These are phyloP conservation scores for Pontoporia blainvillei DNA, from an alignment of 2,113 vertebrate genomes.

Conservation along the genomic window DNA sequence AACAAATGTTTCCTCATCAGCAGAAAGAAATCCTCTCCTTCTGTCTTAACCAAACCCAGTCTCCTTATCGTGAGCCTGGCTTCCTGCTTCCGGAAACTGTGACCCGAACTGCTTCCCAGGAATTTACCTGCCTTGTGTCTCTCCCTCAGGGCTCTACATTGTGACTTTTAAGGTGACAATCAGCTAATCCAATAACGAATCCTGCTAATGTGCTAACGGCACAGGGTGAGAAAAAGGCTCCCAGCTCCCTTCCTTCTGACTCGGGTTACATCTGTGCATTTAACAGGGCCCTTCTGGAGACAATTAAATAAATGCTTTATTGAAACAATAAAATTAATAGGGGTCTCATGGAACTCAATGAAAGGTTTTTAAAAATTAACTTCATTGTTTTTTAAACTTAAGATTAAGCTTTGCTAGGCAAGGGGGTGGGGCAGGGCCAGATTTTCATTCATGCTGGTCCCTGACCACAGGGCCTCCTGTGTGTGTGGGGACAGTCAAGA, in stretches of 20 bases:
- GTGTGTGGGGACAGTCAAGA: neutral
- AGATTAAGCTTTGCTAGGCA: slow-evolving; percentile 53
- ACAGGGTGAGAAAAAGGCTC: slow-evolving; percentile 44
- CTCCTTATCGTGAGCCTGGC: neutral
- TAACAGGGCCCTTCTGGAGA: slow-evolving; percentile 73
- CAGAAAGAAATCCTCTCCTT: neutral
- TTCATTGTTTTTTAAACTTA: slow-evolving; percentile 72
- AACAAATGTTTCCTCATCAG: neutral
- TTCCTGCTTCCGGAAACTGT: neutral
- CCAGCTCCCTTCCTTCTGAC: slow-evolving; percentile 33
- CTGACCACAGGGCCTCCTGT: neutral
- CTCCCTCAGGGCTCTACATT: neutral
- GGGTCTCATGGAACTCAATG: slow-evolving; percentile 70
- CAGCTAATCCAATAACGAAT: slow-evolving; percentile 67
- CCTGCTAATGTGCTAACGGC: slow-evolving; percentile 59
- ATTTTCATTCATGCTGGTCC: slow-evolving; percentile 26
- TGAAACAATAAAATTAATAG: slow-evolving; percentile 77
- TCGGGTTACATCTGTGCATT: slow-evolving; percentile 74
- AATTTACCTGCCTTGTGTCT: neutral
- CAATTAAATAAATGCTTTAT: slow-evolving; percentile 76
- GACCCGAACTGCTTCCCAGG: neutral
- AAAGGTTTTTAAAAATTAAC: slow-evolving; percentile 73
- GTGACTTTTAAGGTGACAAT: slow-evolving; percentile 67
- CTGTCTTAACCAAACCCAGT: neutral
- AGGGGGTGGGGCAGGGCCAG: neutral